phyloP scores from a whole-genome alignment of 2,888 invertebrate species.

The Dasysyrphus albostriatus region DNA sequence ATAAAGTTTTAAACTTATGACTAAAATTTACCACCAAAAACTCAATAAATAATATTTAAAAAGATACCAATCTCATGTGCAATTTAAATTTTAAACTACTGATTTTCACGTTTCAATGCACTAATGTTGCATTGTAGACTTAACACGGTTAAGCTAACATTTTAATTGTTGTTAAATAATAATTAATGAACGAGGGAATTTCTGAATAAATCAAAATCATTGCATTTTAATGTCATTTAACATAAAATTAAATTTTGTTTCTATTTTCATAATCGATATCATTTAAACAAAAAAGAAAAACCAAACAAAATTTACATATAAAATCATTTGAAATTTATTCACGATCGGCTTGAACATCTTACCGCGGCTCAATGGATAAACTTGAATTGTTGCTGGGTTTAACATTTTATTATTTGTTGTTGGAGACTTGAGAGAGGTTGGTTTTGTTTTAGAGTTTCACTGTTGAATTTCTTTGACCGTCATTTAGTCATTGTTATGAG shows the following conservation, averaged over 20 bases:
- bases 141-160: slow-evolving; percentile 35
- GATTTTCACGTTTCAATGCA: background rate
- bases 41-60: background rate
- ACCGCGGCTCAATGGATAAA: slow-evolving; percentile 4
- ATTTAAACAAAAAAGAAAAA: background rate
- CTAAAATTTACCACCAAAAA: background rate
- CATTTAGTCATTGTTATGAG: slow-evolving; percentile 61
- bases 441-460: slow-evolving; percentile 24
- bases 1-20: background rate
- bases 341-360: slow-evolving; percentile 29
- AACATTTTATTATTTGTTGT: slow-evolving; percentile 15
- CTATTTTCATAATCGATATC: background rate
- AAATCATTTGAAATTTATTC: slow-evolving; percentile 4
- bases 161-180: slow-evolving; percentile 57
- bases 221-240: background rate
- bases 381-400: slow-evolving; percentile 51
- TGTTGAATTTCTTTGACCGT: slow-evolving; percentile 61
- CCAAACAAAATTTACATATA: background rate
- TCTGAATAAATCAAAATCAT: slow-evolving; percentile 48
- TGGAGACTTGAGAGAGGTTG: slow-evolving; percentile 4
- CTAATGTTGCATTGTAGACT: background rate
- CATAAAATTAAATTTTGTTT: background rate
- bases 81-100: background rate
- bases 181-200: slow-evolving; percentile 25
- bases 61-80: background rate